These are phyloP conservation scores for Aplysia californica DNA, from an alignment of 1,140 invertebrate genomes.

Conservation along the genomic window DNA sequence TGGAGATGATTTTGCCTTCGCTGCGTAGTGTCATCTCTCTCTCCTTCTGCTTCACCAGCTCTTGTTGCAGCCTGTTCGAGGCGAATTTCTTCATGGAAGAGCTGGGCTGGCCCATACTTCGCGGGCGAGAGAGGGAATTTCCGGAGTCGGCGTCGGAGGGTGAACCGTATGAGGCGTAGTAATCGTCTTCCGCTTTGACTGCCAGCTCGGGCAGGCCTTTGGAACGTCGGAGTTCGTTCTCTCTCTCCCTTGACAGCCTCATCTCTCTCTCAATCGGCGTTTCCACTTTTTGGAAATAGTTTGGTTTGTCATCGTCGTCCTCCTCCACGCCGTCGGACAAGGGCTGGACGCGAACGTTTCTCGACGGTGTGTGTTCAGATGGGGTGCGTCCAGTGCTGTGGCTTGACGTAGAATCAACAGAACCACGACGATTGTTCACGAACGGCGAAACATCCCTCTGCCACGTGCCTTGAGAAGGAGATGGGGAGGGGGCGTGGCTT, in stretches of 20 bases:
- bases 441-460: slow-evolving; percentile 46
- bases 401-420: slow-evolving; percentile 42
- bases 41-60: slow-evolving; percentile 51
- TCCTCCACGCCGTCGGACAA: background rate
- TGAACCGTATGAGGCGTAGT: slow-evolving; percentile 23
- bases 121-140: background rate
- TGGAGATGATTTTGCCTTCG: slow-evolving; percentile 58
- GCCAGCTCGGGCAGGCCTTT: slow-evolving; percentile 56
- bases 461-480: slow-evolving; percentile 19
- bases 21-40: slow-evolving; percentile 48
- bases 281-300: slow-evolving; percentile 56
- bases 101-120: slow-evolving; percentile 9
- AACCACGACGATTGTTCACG: slow-evolving; percentile 30
- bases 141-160: background rate
- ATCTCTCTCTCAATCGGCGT: slow-evolving; percentile 74
- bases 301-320: slow-evolving; percentile 11
- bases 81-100: slow-evolving; percentile 47
- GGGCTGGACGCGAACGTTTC: slow-evolving; percentile 36
- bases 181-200: slow-evolving; percentile 22
- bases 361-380: slow-evolving; percentile 42
- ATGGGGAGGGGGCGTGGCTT: background rate
- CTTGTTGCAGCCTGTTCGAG: slow-evolving; percentile 52
- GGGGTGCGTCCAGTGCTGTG: slow-evolving; percentile 45
- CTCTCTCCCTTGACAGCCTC: slow-evolving; percentile 70
- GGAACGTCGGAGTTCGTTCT: slow-evolving; percentile 69